Evolutionary conservation across 1,140 invertebrate species (phyloP), one percentile per base, ranked within the genome.

Genomic region (Papilio dardanus): DNA sequence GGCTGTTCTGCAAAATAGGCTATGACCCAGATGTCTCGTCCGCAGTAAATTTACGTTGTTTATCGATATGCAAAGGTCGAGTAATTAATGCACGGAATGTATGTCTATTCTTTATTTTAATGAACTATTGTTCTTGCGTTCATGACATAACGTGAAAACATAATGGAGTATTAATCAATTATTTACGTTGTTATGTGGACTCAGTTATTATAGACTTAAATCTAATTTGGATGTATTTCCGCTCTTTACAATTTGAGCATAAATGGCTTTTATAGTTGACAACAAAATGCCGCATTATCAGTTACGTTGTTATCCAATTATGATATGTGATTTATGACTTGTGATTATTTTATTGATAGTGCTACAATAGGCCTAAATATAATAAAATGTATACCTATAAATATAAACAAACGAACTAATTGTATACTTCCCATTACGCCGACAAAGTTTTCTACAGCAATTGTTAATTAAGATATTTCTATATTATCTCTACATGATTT

Each of bases 41-140:
- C 33, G 65, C 65, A 31, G n/a, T 67, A 31, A 7, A 31, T 19
- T 4, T 10, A 16, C 19, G 14, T 66, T 68, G 16, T 33, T 33
- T 33, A 68, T 68, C 66, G 33, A 21, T 68, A 66, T 31, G 16
- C 66, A 68, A 67, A 67, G 66, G 66, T 37, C 31, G 16, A 21
- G 3, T 19, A 37, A 68, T 54, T 8, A 54, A 21, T 14, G 21
- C 21, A 54, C 21, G 10, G 21, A 24, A 24, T 54, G 50, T 54
- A 8, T 24, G 21, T 24, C 8, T 24, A 16, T 68, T 68, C 66
- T 35, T 68, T 68, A 35, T 68, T 68, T 33, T 68, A 68, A 68
- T 33, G 33, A 68, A 19, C 30, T 68, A 68, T 68, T 68, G 33
- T 68, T 67, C 65, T 33, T 21, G 8, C 31, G 1, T 35, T 19